Percentiles rank a stretch among this genome's conserved stretches.
These are phyloP conservation scores for Yponomeuta malinellus DNA, from an alignment of 2,888 invertebrate species.

Conservation along the genomic window DNA sequence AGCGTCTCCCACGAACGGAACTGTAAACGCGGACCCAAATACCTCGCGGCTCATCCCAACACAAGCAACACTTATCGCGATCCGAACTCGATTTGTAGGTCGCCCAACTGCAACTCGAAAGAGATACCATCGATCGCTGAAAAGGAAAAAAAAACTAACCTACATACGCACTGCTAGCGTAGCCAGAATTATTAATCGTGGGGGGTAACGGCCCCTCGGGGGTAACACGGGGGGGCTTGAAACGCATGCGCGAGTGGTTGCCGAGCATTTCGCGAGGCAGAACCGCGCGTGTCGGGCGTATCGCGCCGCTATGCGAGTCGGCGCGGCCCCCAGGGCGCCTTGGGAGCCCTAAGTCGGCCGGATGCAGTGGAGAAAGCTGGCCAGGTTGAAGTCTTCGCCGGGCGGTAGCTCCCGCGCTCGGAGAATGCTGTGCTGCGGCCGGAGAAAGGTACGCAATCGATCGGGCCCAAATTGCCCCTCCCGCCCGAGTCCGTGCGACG, in stretches of 20 bases:
- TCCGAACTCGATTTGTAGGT: conserved; percentile 50
- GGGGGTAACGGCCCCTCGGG: conserved; percentile 29
- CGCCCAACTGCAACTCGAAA: conserved; percentile 59
- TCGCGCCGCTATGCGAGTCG: conserved; percentile 64
- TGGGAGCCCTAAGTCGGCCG: conserved; percentile 77
- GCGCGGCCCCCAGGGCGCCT: conserved; percentile 56
- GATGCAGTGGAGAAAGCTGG: conserved; percentile 91
- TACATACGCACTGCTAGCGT: conserved; percentile 75
- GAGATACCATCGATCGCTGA: conserved; percentile 68
- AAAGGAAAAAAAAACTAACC: conserved; percentile 66
- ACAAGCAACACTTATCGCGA: conserved; percentile 6
- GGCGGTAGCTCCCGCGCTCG: conserved; percentile 81
- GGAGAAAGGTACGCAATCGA: conserved; percentile 88
- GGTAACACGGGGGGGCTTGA: conserved; percentile 15
- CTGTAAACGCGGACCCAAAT: neutral
- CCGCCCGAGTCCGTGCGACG: conserved; percentile 59
- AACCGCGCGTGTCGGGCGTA: conserved; percentile 71
- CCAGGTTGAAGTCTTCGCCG: conserved; percentile 85
- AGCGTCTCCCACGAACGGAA: no score
- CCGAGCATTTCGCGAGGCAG: conserved; percentile 69
- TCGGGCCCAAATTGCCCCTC: conserved; percentile 70
- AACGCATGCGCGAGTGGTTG: conserved; percentile 28
- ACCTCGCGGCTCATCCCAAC: neutral
- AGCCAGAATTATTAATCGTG: conserved; percentile 74
- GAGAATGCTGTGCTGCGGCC: conserved; percentile 96